Base-by-base conservation (phyloP, 2,888 invertebrate genomes). In the Agrochola lychnidis region DNA sequence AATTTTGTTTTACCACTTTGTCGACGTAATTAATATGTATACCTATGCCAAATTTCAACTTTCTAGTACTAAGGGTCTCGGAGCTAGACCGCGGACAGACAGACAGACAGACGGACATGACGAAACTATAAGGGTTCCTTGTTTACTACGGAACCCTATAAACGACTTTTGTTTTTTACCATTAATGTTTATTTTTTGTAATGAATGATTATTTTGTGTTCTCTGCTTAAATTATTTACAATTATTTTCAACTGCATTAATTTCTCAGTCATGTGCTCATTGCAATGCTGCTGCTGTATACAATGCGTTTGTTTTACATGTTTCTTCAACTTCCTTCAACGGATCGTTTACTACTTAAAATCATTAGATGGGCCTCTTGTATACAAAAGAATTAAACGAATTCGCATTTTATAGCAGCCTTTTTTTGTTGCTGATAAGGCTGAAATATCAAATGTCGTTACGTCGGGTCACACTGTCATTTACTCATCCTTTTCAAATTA, bases 291-390 rank as follows among this genome's bases (percentile, higher is more conserved):
- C n/a, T 62, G n/a, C 51, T 64, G 48, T 9, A 56, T 45, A 81
- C 76, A 76, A 85, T 81, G 56, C 19, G 42, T 67, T 76, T 45
- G 57, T 59, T 85, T 70, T 59, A 84, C 67, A 71, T 80, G 48
- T 40, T 51, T 42, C 14, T 30, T 64, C 36, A 22, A 16, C 40
- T 30, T 12, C 56, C 64, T 53, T 30, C 59, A 68, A 69, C 40
- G 64, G 67, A 36, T 22, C 22, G 42, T 70, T 76, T 68, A 73
- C 22, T 68, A 19, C 84, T 73, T 85, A 71, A 56, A 82, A 85
- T 85, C 40, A 57, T 66, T 30, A 56, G 12, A 73, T 66, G 68
- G 68, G 56, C 14, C 30, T 61, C 63, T 62, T 76, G 73, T 25
- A 64, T 64, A 70, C 73, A 85, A 83, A 73, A 57, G n/a, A 70